Evolutionary conservation across 2,888 invertebrate genomes (phyloP).

Genomic region (Adineta ricciae): DNA sequence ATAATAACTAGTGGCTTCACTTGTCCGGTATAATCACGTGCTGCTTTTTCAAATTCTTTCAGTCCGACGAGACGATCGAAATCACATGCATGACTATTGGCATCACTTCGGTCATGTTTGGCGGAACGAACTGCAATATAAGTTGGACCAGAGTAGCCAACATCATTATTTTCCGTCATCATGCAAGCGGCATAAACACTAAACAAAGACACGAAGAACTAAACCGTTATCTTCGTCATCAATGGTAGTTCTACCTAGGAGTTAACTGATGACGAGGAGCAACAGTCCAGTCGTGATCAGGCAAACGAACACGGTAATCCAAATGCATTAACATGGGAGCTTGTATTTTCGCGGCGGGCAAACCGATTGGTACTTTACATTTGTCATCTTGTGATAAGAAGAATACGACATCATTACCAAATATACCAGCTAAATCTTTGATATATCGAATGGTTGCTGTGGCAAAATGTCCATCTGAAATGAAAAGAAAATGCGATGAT

Average conservation of each 20-base stretch:
- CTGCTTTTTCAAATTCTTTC: conserved; percentile 36
- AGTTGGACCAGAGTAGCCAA: conserved; percentile 48
- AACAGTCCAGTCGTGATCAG: conserved; percentile 36
- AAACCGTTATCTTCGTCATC: neutral
- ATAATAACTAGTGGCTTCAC: conserved; percentile 32
- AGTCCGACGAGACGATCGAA: conserved; percentile 37
- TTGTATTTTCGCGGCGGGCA: conserved; percentile 48
- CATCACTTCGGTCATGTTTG: conserved; percentile 17
- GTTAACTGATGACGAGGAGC: conserved; percentile 42
- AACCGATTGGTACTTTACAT: conserved; percentile 40
- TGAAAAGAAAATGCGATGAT: neutral
- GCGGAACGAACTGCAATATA: conserved; percentile 11
- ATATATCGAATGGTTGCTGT: conserved; percentile 43
- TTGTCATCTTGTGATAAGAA: conserved; percentile 21
- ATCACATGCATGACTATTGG: conserved; percentile 38
- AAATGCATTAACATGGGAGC: conserved; percentile 38
- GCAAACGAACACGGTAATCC: conserved; percentile 15
- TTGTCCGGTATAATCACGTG: neutral
- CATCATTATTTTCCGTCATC: conserved; percentile 9
- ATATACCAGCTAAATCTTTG: conserved; percentile 37
- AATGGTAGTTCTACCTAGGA: conserved; percentile 36
- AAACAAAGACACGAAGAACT: neutral
- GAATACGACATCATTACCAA: neutral
- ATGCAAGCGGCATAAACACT: conserved; percentile 16
- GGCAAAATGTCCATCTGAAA: neutral